Base-by-base conservation (phyloP, 2,797 vertebrate species). In the Agapornis canus region DNA sequence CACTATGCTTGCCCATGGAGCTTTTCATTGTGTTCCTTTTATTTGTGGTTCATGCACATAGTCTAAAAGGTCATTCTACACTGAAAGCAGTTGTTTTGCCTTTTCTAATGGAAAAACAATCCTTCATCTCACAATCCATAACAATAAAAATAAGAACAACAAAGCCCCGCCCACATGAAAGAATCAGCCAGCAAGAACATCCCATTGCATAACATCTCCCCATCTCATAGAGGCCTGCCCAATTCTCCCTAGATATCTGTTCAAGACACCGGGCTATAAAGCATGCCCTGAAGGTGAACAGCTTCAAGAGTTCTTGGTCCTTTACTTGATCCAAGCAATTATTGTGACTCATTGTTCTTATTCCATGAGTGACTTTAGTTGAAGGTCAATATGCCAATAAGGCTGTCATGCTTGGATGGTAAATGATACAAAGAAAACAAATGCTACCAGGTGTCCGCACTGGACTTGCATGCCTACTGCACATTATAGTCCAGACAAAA, bases 101-200 rank as follows among this genome's bases (percentile, higher is more conserved):
- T 93, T 78, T 91, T 83, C 73, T 95, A 93, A 94, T 91, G 93
- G 96, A 95, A 95, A 96, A 97, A 96, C 96, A 97, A 93, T 97
- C 95, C 86, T 75, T 32, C 89, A 88, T 95, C 94, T 94, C 86
- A 91, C 68, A 95, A 85, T 87, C 72, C 94, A 78, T 96, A 91
- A 95, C 84, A 95, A 95, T 91, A 91, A 95, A 93, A 96, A 94
- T 60, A 94, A 94, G 90, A 90, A 90, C 86, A 97, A 92, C 94
- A 91, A 93, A 93, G 90, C 95, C 72, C 92, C 94, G 91, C 90
- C 83, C 93, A 71, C 32, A 89, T 81, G 61, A 91, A 95, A 93
- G 82, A 91, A 85, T 11, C 32, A 87, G 75, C 51, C 90, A 95
- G 78, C 73, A 93, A 94, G 90, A 95, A 82, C 35, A 86, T 81